Percentiles rank a stretch among this genome's conserved stretches.
phyloP scores from a whole-genome alignment of 2,797 vertebrate genomes.

The Acanthurus tractus region DNA sequence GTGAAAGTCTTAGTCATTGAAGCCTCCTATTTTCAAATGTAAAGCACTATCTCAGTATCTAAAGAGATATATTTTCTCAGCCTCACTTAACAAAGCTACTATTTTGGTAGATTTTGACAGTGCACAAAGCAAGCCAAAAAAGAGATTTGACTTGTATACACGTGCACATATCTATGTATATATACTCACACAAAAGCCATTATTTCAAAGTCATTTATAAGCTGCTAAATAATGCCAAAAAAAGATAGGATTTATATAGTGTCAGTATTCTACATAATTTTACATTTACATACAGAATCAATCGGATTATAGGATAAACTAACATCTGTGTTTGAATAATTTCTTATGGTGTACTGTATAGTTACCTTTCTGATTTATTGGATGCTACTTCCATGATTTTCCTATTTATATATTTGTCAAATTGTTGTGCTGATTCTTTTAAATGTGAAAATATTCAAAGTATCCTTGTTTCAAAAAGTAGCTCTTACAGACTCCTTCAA shows the following conservation, averaged over 20 bases:
- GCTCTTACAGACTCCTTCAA: slow-evolving; percentile 60
- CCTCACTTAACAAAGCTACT: slow-evolving; percentile 83
- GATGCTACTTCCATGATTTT: slow-evolving; percentile 62
- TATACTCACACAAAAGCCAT: slow-evolving; percentile 86
- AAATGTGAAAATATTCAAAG: slow-evolving; percentile 67
- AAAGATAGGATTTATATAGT: slow-evolving; percentile 73
- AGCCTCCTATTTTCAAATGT: slow-evolving; percentile 81
- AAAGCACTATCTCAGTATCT: slow-evolving; percentile 81
- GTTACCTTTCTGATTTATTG: slow-evolving; percentile 65
- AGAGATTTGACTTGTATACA: slow-evolving; percentile 74
- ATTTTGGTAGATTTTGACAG: slow-evolving; percentile 84
- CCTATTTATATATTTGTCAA: slow-evolving; percentile 66
- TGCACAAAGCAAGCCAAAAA: slow-evolving; percentile 78
- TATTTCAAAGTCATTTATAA: slow-evolving; percentile 85
- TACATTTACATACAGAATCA: slow-evolving; percentile 64
- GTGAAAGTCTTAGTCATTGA: slow-evolving; percentile 76
- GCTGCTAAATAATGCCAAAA: slow-evolving; percentile 91
- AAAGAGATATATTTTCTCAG: slow-evolving; percentile 86
- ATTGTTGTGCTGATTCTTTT: slow-evolving; percentile 70
- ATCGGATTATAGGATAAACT: slow-evolving; percentile 63
- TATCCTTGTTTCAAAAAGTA: slow-evolving; percentile 66
- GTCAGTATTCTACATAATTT: slow-evolving; percentile 70
- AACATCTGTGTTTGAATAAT: slow-evolving; percentile 63
- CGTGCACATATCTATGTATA: slow-evolving; percentile 78
- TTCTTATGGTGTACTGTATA: slow-evolving; percentile 65